phyloP scores from a whole-genome alignment of 2,113 vertebrate genomes.

The Gnathonemus echidnorhynchus region DNA sequence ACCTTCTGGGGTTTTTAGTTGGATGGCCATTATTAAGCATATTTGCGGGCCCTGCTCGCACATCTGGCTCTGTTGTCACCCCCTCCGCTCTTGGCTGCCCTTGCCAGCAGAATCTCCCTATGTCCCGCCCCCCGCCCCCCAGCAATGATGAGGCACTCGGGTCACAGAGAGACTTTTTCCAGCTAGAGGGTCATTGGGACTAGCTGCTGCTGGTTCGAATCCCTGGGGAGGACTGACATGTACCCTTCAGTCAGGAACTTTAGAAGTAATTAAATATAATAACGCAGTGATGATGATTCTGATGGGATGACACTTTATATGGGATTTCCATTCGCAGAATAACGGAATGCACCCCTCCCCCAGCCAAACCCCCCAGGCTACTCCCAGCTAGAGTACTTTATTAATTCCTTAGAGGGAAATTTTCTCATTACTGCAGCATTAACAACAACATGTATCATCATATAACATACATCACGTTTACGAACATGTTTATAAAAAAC shows the following conservation, averaged over 20 bases:
- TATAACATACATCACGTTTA: background rate
- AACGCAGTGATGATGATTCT: background rate
- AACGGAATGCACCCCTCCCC: background rate
- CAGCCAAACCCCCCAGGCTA: background rate
- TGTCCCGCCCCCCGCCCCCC: conserved; percentile 42
- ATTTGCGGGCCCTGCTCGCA: background rate
- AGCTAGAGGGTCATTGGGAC: too few relatives aligned
- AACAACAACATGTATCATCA: background rate
- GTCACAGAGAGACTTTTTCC: background rate
- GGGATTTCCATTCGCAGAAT: background rate
- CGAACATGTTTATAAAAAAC: background rate
- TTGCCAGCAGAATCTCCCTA: background rate
- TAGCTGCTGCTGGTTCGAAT: background rate
- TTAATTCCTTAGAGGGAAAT: background rate
- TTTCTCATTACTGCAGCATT: background rate
- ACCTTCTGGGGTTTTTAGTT: background rate
- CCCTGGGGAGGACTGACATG: background rate
- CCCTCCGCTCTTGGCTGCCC: background rate
- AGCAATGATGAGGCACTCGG: background rate
- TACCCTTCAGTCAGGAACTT: background rate
- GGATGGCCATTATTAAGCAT: background rate
- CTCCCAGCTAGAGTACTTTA: background rate
- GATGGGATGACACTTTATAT: background rate
- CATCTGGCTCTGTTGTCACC: conserved; percentile 5
- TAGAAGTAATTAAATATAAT: background rate